These are phyloP conservation scores for Myotis yumanensis DNA, from an alignment of 2,113 vertebrate genomes.

Conservation along the genomic window DNA sequence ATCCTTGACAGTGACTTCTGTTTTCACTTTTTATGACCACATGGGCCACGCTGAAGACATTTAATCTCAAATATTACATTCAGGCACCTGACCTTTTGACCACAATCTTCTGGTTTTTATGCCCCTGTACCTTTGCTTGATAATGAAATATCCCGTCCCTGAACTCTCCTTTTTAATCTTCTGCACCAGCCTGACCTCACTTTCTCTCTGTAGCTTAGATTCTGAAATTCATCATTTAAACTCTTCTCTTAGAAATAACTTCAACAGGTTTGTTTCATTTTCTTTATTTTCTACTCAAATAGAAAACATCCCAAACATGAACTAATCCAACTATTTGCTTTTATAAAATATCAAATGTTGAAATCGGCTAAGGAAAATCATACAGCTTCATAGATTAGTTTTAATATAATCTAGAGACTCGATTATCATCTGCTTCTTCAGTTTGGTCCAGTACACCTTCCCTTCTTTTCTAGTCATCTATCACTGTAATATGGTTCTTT, in stretches of 20 bases:
- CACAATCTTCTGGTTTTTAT: neutral
- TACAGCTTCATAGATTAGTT: neutral
- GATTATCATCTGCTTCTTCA: neutral
- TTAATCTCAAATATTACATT: neutral
- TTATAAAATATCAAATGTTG: neutral
- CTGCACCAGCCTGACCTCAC: neutral
- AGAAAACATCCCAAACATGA: neutral
- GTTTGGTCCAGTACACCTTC: neutral
- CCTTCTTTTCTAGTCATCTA: neutral
- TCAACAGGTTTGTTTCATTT: neutral
- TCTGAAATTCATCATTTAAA: neutral
- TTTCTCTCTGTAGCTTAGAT: neutral
- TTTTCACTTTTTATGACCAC: neutral
- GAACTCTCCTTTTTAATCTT: neutral
- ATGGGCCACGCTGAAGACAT: neutral
- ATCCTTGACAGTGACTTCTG: neutral
- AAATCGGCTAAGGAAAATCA: neutral
- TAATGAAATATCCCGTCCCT: neutral
- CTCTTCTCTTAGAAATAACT: neutral
- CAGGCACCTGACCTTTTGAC: neutral
- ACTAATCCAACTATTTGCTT: neutral
- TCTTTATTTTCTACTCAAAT: neutral
- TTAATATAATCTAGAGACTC: neutral
- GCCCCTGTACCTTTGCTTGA: neutral
- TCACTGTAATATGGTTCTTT: neutral